These are phyloP conservation scores for Premnoplex brunnescens DNA, from an alignment of 2,797 vertebrate species.

Conservation along the genomic window DNA sequence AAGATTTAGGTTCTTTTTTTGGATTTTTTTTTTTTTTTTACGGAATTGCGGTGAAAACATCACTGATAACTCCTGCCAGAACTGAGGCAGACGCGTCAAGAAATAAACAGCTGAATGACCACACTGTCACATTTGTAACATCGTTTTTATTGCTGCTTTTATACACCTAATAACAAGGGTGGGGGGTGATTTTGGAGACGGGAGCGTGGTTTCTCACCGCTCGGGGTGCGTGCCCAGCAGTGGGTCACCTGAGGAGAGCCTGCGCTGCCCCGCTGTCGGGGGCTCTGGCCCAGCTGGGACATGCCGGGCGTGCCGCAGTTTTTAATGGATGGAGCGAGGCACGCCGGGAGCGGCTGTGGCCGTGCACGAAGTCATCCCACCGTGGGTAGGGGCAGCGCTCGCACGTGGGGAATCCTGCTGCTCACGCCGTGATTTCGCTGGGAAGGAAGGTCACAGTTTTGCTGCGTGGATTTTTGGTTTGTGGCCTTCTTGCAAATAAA, in stretches of 20 bases:
- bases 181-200: not conserved
- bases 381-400: not conserved
- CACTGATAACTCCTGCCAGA: not conserved
- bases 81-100: not conserved
- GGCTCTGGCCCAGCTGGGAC: slow-evolving; percentile 4
- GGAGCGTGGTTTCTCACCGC: not conserved
- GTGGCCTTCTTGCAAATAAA: not conserved
- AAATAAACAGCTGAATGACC: not conserved
- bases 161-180: not conserved
- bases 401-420: not conserved
- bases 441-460: not conserved
- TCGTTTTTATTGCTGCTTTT: not conserved
- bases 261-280: not conserved
- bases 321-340: not conserved
- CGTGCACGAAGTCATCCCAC: not conserved
- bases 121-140: not conserved
- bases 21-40: not conserved
- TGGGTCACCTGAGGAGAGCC: slow-evolving; percentile 40
- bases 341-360: not conserved
- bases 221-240: not conserved
- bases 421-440: not conserved
- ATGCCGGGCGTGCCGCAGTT: not conserved
- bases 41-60: not conserved
- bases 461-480: not conserved
- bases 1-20: not conserved